Evolutionary conservation across 2,888 invertebrate species (phyloP), one percentile per base, ranked within the genome.

Genomic region (Andrena chrysosceles): DNA sequence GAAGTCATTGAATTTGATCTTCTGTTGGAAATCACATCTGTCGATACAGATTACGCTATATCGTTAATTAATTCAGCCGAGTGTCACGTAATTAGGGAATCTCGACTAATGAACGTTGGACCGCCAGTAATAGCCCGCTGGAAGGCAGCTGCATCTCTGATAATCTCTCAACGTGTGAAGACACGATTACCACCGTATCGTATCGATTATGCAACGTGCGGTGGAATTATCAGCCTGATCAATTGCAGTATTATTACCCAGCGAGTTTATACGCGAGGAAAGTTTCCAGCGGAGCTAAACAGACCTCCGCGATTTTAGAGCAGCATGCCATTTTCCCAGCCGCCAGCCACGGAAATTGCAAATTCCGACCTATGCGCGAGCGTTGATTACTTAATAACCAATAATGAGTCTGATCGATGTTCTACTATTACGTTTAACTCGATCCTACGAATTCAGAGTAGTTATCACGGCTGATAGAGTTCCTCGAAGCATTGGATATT

Each of bases 131-230:
- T 68, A 69, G 66, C 52, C 49, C 8, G 29, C 13, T 74, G 69
- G 66, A 62, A 68, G 59, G 70, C 62, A 62, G 63, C 48, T 67
- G 67, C 62, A 20, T 62, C 56, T 29, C 20, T 67, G 82, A 80
- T 82, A 82, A 82, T 82, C 80, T 80, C 71, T 35, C 66, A 42
- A 16, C 42, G 63, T 62, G 74, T 8, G 82, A 80, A 75, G 68
- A 71, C 13, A 13, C 71, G 71, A 69, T 73, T 75, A 74, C 66
- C 54, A 56, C n/a, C 20, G n/a, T 29, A 35, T 42, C 80, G 29
- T 52, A 63, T 59, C 48, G 62, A 75, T 83, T 76, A 76, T 68
- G n/a, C 20, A 20, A 29, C 60, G 71, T 35, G 33, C 20, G 26
- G 20, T 5, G 20, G 33, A 77, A 63, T 81, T 72, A 72, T 72